Evolutionary conservation across 2,888 invertebrate species (phyloP).

Genomic region (Leucozona laternaria): DNA sequence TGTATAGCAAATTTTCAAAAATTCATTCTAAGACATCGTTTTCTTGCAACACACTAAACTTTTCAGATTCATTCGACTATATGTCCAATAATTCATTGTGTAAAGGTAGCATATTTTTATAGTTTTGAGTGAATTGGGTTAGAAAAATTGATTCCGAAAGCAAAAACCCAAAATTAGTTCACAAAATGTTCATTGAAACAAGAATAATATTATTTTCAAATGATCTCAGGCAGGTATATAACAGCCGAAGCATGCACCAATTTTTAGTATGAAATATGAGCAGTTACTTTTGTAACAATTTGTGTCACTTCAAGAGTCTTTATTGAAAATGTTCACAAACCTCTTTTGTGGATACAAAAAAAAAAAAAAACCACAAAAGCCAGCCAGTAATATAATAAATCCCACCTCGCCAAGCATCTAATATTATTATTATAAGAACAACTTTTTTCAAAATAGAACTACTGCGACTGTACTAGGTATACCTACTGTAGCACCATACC

Average conservation of each 20-base stretch:
- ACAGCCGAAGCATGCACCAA: neutral
- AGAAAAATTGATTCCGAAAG: constrained; percentile 11
- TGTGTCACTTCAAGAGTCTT: constrained; percentile 21
- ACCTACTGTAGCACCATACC: constrained; percentile 15
- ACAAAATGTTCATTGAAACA: constrained; percentile 12
- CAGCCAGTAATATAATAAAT: constrained; percentile 21
- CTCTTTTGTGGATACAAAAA: neutral
- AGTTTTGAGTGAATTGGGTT: constrained; percentile 4
- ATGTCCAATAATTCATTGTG: neutral
- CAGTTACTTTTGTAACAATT: constrained; percentile 30
- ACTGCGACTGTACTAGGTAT: neutral
- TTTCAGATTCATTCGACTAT: neutral
- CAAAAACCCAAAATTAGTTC: neutral
- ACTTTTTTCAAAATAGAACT: constrained; percentile 1
- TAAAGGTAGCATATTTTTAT: neutral
- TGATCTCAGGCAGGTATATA: neutral
- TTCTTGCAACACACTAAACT: too few relatives aligned
- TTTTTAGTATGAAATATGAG: neutral
- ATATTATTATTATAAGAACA: neutral
- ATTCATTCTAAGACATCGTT: too few relatives aligned
- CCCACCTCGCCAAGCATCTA: constrained; percentile 17
- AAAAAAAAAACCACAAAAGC: constrained; percentile 23
- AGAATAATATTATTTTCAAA: neutral
- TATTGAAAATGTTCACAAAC: constrained; percentile 15
- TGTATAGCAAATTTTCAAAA: too few relatives aligned